These are phyloP conservation scores for Andricus quercusramuli DNA, from an alignment of 2,888 invertebrate genomes.

Conservation along the genomic window DNA sequence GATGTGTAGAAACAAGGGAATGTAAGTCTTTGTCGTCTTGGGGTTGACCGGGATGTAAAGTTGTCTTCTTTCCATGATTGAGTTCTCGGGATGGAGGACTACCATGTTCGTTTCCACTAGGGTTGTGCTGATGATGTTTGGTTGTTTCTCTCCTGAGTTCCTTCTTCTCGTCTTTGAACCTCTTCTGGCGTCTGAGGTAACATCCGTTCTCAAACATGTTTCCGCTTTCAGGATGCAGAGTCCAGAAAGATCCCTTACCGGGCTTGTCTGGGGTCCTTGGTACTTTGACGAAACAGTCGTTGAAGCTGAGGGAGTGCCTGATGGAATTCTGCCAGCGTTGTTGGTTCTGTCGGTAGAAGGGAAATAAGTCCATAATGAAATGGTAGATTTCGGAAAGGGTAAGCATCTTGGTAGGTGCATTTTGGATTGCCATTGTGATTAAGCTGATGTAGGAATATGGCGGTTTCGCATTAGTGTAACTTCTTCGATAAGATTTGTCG, in stretches of 20 bases:
- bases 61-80: constrained; percentile 78
- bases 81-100: constrained; percentile 74
- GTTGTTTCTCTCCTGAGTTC: constrained; percentile 89
- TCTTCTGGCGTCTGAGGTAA: constrained; percentile 96
- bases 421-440: constrained; percentile 99
- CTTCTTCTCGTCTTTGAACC: constrained; percentile 98
- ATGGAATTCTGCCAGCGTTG: constrained; percentile 99
- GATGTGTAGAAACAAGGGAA: constrained; percentile 86
- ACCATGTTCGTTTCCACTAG: constrained; percentile 69
- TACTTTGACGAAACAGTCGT: constrained; percentile 99
- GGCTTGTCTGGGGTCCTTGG: constrained; percentile 98
- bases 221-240: constrained; percentile 97
- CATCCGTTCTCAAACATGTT: constrained; percentile 99
- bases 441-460: constrained; percentile 99
- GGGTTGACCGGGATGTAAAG: constrained; percentile 77
- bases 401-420: constrained; percentile 96
- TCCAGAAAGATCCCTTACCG: constrained; percentile 99
- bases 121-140: constrained; percentile 79
- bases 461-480: constrained; percentile 98
- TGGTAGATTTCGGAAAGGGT: constrained; percentile 99
- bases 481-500: constrained; percentile 95
- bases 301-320: constrained; percentile 97
- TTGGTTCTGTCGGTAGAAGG: constrained; percentile 98
- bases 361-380: constrained; percentile 99
- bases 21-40: constrained; percentile 82